phyloP scores from a whole-genome alignment of 2,888 invertebrate genomes.

The Drosophila robusta region DNA sequence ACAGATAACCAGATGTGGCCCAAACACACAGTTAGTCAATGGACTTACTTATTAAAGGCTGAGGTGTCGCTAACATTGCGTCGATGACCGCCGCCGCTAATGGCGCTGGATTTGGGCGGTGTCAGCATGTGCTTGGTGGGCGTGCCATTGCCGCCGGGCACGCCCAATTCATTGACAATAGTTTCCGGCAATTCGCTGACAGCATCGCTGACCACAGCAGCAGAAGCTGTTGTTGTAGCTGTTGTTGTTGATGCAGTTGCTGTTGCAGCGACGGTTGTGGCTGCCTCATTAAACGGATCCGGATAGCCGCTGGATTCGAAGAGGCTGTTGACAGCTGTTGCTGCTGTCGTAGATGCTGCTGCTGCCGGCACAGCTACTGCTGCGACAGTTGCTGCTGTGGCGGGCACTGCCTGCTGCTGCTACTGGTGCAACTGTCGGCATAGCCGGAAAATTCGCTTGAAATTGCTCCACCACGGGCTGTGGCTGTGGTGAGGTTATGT shows the following conservation, averaged over 20 bases:
- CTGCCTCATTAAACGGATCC: conserved; percentile 89
- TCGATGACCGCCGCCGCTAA: conserved; percentile 87
- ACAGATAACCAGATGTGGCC: conserved; percentile 34
- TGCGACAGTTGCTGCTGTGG: conserved; percentile 22
- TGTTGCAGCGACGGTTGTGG: conserved; percentile 26
- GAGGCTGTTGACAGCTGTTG: conserved; percentile 86
- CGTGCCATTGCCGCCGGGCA: conserved; percentile 52
- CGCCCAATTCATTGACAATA: conserved; percentile 31
- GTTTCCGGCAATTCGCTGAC: conserved; percentile 34
- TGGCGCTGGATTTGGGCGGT: conserved; percentile 75
- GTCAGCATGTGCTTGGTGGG: conserved; percentile 82
- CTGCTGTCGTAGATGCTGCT: conserved; percentile 29
- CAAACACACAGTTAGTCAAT: conserved; percentile 11
- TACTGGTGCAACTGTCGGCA: conserved; percentile 52
- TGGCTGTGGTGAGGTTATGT: conserved; percentile 85
- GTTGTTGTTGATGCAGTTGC: conserved; percentile 28
- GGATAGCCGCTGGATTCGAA: conserved; percentile 89
- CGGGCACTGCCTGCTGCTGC: too few species aligned
- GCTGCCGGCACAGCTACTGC: conserved; percentile 68
- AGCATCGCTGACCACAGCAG: conserved; percentile 46
- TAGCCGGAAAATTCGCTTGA: conserved; percentile 84
- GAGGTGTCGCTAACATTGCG: conserved; percentile 94
- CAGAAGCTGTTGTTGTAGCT: conserved; percentile 28
- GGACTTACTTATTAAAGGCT: conserved; percentile 90
- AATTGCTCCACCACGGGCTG: conserved; percentile 84